Percentiles rank a stretch among this genome's conserved stretches.
These are phyloP conservation scores for Drosophila anomalipes DNA, from an alignment of 2,888 invertebrate genomes.

Conservation along the genomic window DNA sequence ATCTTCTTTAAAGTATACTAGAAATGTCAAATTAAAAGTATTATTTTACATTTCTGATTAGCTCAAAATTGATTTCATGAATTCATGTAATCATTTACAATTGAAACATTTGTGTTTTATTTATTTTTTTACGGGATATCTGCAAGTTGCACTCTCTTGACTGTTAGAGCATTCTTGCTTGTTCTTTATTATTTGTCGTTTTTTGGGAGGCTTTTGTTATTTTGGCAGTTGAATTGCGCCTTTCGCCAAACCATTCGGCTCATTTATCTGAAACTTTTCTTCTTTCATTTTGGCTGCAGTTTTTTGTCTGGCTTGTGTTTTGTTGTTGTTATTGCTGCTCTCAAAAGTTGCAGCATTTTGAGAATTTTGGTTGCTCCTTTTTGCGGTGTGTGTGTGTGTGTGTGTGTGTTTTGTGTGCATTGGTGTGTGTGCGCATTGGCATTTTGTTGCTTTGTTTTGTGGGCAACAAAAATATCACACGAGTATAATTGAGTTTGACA, in stretches of 20 bases:
- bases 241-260: constrained; percentile 78
- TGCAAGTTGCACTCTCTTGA: too few species aligned
- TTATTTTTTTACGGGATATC: constrained; percentile 11
- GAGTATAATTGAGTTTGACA: constrained; percentile 86
- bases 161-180: constrained; percentile 17
- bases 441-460: constrained; percentile 64
- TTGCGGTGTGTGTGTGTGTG: constrained; percentile 39
- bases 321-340: constrained; percentile 23
- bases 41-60: neutral
- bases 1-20: neutral
- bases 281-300: constrained; percentile 64
- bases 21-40: neutral
- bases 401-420: constrained; percentile 25
- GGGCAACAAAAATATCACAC: constrained; percentile 83
- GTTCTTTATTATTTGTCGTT: constrained; percentile 31
- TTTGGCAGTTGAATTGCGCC: constrained; percentile 79
- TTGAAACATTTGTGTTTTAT: neutral
- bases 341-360: constrained; percentile 73
- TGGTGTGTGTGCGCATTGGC: constrained; percentile 39
- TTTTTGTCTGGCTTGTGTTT: constrained; percentile 32
- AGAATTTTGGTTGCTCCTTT: constrained; percentile 79
- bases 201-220: constrained; percentile 59
- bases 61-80: neutral
- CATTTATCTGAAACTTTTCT: constrained; percentile 77
- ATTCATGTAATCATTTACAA: neutral